phyloP scores from a whole-genome alignment of 1,140 invertebrate species.

The Zaprionus nigranus region DNA sequence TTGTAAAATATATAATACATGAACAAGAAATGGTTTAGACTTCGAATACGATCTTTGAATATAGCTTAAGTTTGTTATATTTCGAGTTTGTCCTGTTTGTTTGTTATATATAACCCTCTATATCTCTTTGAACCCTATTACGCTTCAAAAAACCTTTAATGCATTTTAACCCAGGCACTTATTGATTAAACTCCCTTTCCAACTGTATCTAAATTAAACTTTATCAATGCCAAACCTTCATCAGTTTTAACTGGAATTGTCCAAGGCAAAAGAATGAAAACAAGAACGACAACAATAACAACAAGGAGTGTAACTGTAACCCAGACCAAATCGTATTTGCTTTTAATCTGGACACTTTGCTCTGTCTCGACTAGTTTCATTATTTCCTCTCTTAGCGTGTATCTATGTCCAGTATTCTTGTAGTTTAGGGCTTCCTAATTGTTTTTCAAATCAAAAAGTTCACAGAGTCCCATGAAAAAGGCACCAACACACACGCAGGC shows the following conservation, averaged over 20 bases:
- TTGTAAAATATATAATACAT: too few relatives aligned
- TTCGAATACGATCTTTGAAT: too few relatives aligned
- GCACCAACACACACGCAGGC: slow-evolving; percentile 14
- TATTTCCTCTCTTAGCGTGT: slow-evolving; percentile 23
- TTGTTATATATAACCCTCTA: too few relatives aligned
- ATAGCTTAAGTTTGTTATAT: too few relatives aligned
- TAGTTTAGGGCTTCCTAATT: slow-evolving; percentile 41
- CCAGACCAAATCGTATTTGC: slow-evolving; percentile 20
- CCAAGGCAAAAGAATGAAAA: not conserved
- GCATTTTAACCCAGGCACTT: not conserved
- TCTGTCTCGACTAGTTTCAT: slow-evolving; percentile 16
- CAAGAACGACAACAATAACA: not conserved
- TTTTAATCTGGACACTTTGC: slow-evolving; percentile 28
- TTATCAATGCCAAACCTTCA: not conserved
- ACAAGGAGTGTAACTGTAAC: not conserved
- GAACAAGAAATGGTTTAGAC: too few relatives aligned
- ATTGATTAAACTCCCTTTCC: slow-evolving; percentile 11
- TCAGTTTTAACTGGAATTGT: slow-evolving; percentile 1
- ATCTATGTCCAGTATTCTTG: slow-evolving; percentile 32
- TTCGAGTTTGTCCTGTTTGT: too few relatives aligned
- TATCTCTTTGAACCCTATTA: not conserved
- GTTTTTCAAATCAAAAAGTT: slow-evolving; percentile 52
- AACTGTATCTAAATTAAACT: slow-evolving; percentile 16
- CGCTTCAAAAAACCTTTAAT: not conserved
- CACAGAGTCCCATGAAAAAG: slow-evolving; percentile 39